A percentile compares a stretch with the other conserved stretches of the same genome.
Evolutionary conservation across 2,888 invertebrate species (phyloP).

Genomic region (Polydrusus cervinus): DNA sequence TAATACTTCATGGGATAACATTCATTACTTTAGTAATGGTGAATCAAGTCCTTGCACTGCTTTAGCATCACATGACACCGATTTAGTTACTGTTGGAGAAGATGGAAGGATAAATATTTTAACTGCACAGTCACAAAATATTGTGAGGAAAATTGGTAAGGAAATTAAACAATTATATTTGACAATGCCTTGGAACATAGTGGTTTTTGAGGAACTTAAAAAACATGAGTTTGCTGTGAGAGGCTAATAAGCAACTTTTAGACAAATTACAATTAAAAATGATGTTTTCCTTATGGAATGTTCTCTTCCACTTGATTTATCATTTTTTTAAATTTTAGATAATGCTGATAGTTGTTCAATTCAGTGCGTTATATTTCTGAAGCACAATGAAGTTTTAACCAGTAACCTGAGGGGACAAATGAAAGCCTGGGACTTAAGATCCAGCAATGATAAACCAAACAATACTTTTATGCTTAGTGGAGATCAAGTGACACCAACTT

Average conservation of each 20-base stretch:
- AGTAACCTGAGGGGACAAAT: constrained; percentile 92
- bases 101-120: constrained; percentile 82
- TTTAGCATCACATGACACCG: constrained; percentile 83
- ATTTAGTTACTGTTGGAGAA: constrained; percentile 88
- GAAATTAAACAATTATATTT: too few species aligned
- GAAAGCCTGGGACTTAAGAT: constrained; percentile 90
- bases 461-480: constrained; percentile 84
- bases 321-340: constrained; percentile 68
- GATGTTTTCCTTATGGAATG: not conserved
- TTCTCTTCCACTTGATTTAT: not conserved
- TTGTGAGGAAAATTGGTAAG: constrained; percentile 74
- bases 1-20: constrained; percentile 77
- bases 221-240: too few species aligned
- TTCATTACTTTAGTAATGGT: constrained; percentile 78
- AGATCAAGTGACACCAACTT: constrained; percentile 83
- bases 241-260: too few species aligned
- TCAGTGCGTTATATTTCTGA: constrained; percentile 84
- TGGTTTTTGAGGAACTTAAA: too few species aligned
- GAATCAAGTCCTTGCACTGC: constrained; percentile 83
- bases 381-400: constrained; percentile 83
- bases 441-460: constrained; percentile 76
- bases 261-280: too few species aligned
- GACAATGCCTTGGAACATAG: too few species aligned
- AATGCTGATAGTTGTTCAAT: constrained; percentile 89
- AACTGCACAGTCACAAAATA: constrained; percentile 72